Evolutionary conservation across 2,888 invertebrate genomes (phyloP), one percentile per base, ranked within the genome.

Genomic region (Andrena fulva): DNA sequence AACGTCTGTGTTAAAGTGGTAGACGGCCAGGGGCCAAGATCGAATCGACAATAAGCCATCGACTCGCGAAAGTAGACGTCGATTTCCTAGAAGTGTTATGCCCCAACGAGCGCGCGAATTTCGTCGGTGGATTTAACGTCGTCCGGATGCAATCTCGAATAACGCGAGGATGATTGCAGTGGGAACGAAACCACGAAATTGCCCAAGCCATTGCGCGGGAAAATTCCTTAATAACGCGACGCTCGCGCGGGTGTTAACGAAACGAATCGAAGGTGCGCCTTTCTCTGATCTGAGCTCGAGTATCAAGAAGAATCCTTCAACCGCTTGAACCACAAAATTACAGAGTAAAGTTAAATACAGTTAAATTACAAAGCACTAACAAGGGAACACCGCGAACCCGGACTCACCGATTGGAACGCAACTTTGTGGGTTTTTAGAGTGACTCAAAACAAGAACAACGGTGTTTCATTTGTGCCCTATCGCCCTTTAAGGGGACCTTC

Each of bases 151-250:
- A 64, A 59, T 77, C n/a, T 31, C 24, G 20, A 35, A 64, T 12
- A 72, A 72, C 62, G 63, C 63, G 24, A 48, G 63, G 50, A 76
- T 52, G 70, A 80, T 76, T 71, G 27, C 27, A 20, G 24, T 8
- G 1, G 56, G n/a, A 24, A 6, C 12, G 54, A 62, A 74, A 63
- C 56, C 72, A 6, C 59, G 33, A 68, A 63, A 69, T 78, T 62
- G 60, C n/a, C 24, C 10, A 20, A 54, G 75, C 31, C 24, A 42
- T 50, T 20, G 20, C 69, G 35, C 69, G 63, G 27, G 69, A 79
- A 63, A 63, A 75, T 76, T 69, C 66, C 59, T 70, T 76, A 64
- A 80, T 66, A 76, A 64, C n/a, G 35, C 16, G 20, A 59, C 68
- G 56, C 20, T 75, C 29, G 59, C 29, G 50, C 31, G n/a, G 29